Evolutionary conservation across 2,888 invertebrate genomes (phyloP).

Genomic region (Teinopalpus imperialis): DNA sequence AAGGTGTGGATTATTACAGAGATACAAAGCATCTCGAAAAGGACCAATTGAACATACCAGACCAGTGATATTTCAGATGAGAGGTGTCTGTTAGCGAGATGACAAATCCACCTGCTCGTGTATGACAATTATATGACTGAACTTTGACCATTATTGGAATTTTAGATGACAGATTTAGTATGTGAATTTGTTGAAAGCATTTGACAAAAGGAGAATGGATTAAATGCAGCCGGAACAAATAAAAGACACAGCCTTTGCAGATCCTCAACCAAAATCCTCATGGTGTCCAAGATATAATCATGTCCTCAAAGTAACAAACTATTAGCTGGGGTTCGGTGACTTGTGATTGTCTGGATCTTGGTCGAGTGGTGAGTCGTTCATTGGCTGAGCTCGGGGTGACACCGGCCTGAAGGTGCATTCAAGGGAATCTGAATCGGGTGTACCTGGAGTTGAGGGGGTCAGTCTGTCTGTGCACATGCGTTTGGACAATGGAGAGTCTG

Average conservation of each 20-base stretch:
- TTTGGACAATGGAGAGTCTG: slow-evolving; percentile 73
- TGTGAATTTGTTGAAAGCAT: too few species aligned
- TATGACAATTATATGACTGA: too few species aligned
- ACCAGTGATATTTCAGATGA: too few species aligned
- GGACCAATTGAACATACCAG: too few species aligned
- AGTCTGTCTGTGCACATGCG: slow-evolving; percentile 65
- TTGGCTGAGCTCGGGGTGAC: slow-evolving; percentile 63
- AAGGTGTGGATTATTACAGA: too few species aligned
- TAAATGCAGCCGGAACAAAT: slow-evolving; percentile 3
- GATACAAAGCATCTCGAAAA: too few species aligned
- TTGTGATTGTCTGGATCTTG: slow-evolving; percentile 56
- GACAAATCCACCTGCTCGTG: too few species aligned
- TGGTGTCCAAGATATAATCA: neutral
- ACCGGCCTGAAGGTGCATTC: slow-evolving; percentile 78
- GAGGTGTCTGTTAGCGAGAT: too few species aligned
- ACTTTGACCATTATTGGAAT: too few species aligned
- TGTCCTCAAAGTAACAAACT: slow-evolving; percentile 26
- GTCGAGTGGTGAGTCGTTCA: slow-evolving; percentile 52
- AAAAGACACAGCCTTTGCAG: slow-evolving; percentile 7
- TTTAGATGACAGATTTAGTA: too few species aligned
- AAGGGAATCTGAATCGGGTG: slow-evolving; percentile 70
- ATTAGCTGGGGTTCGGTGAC: slow-evolving; percentile 72
- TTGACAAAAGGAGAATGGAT: too few species aligned
- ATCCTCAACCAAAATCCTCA: neutral
- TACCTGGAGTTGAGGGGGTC: slow-evolving; percentile 66